Evolutionary conservation across 2,888 invertebrate species (phyloP).

Genomic region (Hyles lineata): DNA sequence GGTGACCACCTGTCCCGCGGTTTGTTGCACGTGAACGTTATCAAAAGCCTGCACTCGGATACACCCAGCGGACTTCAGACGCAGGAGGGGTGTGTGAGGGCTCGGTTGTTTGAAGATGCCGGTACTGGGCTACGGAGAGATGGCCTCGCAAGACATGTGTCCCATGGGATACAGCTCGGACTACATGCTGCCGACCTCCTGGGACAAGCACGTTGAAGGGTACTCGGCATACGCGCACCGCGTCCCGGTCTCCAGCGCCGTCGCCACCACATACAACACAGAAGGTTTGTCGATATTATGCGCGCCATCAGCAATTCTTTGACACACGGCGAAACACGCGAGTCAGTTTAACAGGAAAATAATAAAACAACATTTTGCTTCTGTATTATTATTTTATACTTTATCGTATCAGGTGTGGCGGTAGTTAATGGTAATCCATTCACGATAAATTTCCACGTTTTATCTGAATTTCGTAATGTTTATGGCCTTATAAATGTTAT

Average conservation of each 20-base stretch:
- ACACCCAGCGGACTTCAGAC: conserved; percentile 58
- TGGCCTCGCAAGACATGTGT: conserved; percentile 71
- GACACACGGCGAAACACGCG: background rate
- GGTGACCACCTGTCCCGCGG: conserved; percentile 62
- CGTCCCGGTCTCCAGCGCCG: conserved; percentile 47
- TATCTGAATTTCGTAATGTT: conserved; percentile 26
- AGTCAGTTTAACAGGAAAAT: background rate
- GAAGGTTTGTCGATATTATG: conserved; percentile 61
- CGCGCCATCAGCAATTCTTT: background rate
- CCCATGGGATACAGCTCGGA: conserved; percentile 65
- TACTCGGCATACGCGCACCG: conserved; percentile 59
- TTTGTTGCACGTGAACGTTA: conserved; percentile 52
- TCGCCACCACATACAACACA: conserved; percentile 40
- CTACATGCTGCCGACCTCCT: conserved; percentile 62
- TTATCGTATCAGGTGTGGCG: background rate
- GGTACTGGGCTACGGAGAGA: conserved; percentile 71
- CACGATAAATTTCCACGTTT: background rate
- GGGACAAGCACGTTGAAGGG: conserved; percentile 67
- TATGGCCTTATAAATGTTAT: background rate
- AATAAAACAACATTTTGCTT: background rate
- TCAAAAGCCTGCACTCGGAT: conserved; percentile 48
- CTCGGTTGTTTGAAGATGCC: conserved; percentile 70
- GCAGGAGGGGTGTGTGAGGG: conserved; percentile 54
- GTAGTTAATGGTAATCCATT: background rate
- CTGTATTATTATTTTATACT: background rate